Evolutionary conservation across 2,113 vertebrate genomes (phyloP), one percentile per base, ranked within the genome.

Genomic region (Euleptes europaea): DNA sequence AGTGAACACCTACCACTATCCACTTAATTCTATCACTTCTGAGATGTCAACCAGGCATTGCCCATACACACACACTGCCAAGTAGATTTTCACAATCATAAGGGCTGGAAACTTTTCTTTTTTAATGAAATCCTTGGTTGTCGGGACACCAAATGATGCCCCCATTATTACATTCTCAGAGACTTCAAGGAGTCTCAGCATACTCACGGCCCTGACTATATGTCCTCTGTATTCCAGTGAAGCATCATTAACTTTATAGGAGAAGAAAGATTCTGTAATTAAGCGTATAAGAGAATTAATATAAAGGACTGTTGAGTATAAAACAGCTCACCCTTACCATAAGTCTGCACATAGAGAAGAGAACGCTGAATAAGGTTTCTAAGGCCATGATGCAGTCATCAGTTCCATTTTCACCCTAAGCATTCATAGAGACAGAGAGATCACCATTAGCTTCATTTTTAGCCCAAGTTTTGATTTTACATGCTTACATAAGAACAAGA

Each of bases 291-390:
- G 42, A 65, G 3, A 91, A 85, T n/a, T 4, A 8, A 21, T 26
- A 9, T 51, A 0, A 78, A 83, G 35, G 38, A 71, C n/a, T 67
- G 33, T 8, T 2, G 63, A 17, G 28, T 38, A 23, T 17, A 51
- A 10, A 42, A 42, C 15, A 44, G 84, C n/a, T 89, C 14, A 65
- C 6, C 94, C 98, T 98, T 96, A 99, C 98, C 98, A 99, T 99
- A 82, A 99, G 97, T 91, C 97, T 97, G 96, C 99, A 99, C 97
- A 99, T 98, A 93, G 97, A 98, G 93, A 98, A 97, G n/a, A 99
- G 95, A 87, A 99, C 97, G 70, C 98, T 98, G 84, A 98, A 99
- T 94, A 99, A 96, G 76, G 98, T 99, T 96, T 99, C 98, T 94
- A 99, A 95, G 87, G 98, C 98, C 95, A 94, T 96, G 89, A 98